Evolutionary conservation across 2,113 vertebrate genomes (phyloP).

Genomic region (Tragelaphus strepsiceros): DNA sequence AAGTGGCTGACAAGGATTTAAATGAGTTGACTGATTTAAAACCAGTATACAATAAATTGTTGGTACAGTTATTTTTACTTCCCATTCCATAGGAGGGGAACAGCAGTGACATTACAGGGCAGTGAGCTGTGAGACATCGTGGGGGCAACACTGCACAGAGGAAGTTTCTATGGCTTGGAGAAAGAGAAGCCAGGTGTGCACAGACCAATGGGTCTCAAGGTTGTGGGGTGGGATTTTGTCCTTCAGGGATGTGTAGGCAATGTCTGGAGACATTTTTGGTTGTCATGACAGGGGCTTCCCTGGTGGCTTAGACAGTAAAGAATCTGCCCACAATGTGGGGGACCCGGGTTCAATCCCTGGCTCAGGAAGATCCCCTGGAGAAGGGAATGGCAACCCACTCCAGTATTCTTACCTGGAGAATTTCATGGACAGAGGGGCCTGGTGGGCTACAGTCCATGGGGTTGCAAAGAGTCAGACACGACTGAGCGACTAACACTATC

Average conservation of each 20-base stretch:
- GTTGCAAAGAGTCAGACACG: neutral
- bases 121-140: neutral
- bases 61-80: neutral
- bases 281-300: neutral
- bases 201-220: neutral
- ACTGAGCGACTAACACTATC: neutral
- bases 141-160: neutral
- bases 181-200: neutral
- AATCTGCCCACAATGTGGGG: neutral
- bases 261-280: neutral
- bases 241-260: neutral
- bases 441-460: neutral
- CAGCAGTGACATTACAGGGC: neutral
- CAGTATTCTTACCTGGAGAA: neutral
- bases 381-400: neutral
- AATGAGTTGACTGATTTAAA: neutral
- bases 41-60: neutral
- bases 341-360: neutral
- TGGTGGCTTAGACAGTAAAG: neutral
- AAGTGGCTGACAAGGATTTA: neutral
- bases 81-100: neutral
- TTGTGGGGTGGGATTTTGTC: neutral
- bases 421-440: neutral
- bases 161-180: neutral
- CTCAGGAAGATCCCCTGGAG: neutral